Evolutionary conservation across 1,140 invertebrate genomes (phyloP).

Genomic region (Pogonognathellus flavescens): DNA sequence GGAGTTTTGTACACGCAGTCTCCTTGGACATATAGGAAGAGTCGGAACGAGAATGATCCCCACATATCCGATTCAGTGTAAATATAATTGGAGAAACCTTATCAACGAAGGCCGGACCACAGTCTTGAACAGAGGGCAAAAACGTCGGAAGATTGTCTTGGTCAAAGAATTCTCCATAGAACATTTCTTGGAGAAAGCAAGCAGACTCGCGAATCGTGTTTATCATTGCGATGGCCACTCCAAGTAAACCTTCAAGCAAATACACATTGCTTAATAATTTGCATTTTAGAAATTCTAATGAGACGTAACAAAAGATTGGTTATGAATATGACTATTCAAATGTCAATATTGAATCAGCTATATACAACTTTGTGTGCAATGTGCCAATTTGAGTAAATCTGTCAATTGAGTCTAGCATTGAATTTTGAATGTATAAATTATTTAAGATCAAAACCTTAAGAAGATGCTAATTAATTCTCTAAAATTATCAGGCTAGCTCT

Average conservation of each 20-base stretch:
- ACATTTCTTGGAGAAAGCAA: constrained; percentile 7
- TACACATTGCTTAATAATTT: too few relatives aligned
- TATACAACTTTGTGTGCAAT: not conserved
- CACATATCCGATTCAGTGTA: constrained; percentile 52
- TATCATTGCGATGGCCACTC: constrained; percentile 19
- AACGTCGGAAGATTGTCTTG: not conserved
- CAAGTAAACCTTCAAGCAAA: constrained; percentile 40
- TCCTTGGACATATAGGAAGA: constrained; percentile 53
- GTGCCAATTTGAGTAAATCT: not conserved
- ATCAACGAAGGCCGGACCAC: constrained; percentile 37
- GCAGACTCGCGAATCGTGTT: not conserved
- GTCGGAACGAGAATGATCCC: constrained; percentile 3
- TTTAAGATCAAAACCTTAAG: too few relatives aligned
- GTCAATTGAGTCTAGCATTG: too few relatives aligned
- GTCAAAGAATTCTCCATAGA: constrained; percentile 29
- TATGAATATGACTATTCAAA: too few relatives aligned
- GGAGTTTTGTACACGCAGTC: constrained; percentile 52
- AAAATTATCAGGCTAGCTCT: too few relatives aligned
- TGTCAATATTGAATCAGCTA: not conserved
- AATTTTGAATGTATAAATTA: too few relatives aligned
- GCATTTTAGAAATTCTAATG: too few relatives aligned
- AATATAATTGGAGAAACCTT: constrained; percentile 54
- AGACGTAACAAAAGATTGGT: too few relatives aligned
- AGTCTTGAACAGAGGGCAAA: not conserved
- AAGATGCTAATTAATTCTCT: too few relatives aligned